Evolutionary conservation across 2,888 invertebrate genomes (phyloP), one percentile per base, ranked within the genome.

Genomic region (Parascotia fuliginaria): DNA sequence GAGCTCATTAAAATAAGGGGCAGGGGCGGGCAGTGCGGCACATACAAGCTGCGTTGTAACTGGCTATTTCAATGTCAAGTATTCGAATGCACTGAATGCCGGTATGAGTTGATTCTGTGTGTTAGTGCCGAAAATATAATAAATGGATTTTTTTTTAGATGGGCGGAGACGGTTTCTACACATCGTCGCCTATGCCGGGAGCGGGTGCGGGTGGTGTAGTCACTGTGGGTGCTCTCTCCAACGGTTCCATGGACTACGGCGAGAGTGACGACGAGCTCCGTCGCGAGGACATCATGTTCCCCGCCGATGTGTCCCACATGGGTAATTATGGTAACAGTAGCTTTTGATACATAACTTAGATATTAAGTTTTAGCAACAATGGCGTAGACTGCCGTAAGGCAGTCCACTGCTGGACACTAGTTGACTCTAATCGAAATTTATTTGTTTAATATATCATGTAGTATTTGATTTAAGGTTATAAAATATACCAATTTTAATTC

Each of bases 201-300:
- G 75, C 77, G 0, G 78, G 79, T 16, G 75, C 80, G 6, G 78
- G 79, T 16, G 83, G 79, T 37, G 84, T 87, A 60, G 87, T 89
- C 48, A 81, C 84, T 0, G 86, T 94, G n/a, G 89, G 92, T 11
- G 93, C 94, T 19, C 81, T 94, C 52, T 94, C 94, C 53, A 95
- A 94, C 74, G 94, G 95, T n/a, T 93, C 93, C 19, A 93, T 93
- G 64, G 94, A 97, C 78, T 95, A 95, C 79, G 95, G 95, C 70
- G 97, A 97, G 84, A 97, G 97, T 75, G 98, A 98, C 81, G 98
- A 98, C 82, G 98, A 98, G 76, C 92, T 98, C 55, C 94, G 96
- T 59, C 93, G 96, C 61, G 97, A 97, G 81, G 97, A 97, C 79
- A 97, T 97, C 66, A 95, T 96, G 83, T 97, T 97, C 86, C 94